Conservation (phyloP, 2,888 invertebrate genomes). For the Mythimna vitellina region DNA sequence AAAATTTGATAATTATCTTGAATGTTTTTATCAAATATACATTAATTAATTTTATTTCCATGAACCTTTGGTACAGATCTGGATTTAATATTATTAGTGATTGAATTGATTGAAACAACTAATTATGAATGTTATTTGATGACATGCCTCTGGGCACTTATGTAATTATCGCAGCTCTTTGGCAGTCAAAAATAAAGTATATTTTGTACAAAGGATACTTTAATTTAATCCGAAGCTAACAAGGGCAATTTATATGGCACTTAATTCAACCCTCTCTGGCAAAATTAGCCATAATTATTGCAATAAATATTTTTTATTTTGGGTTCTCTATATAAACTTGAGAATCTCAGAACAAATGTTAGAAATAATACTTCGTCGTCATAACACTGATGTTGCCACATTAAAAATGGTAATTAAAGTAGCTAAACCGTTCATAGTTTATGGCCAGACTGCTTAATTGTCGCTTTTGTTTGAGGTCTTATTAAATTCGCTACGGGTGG, state of each 20-base stretch:
- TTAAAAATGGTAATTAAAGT: slow-evolving; percentile 42
- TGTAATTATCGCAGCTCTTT: background rate
- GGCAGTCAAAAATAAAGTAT: background rate
- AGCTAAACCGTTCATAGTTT: slow-evolving; percentile 31
- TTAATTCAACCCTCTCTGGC: background rate
- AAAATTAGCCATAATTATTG: slow-evolving; percentile 12
- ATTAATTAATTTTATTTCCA: too few relatives aligned
- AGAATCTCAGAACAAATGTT: slow-evolving; percentile 8
- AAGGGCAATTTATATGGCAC: background rate
- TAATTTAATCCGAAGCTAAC: background rate
- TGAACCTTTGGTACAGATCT: too few relatives aligned
- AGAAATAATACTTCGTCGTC: slow-evolving; percentile 14
- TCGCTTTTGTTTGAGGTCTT: slow-evolving; percentile 15
- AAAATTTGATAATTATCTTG: too few relatives aligned
- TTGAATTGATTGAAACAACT: too few relatives aligned
- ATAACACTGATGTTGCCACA: slow-evolving; percentile 33
- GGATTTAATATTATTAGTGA: too few relatives aligned
- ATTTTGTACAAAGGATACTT: background rate
- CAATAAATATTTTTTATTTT: slow-evolving; percentile 11
- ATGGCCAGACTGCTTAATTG: slow-evolving; percentile 6
- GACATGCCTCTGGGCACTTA: background rate
- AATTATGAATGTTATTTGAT: too few relatives aligned
- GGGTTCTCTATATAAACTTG: slow-evolving; percentile 15
- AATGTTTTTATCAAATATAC: too few relatives aligned
- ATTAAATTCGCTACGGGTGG: slow-evolving; percentile 41